These are phyloP conservation scores for Dolichotis patagonum DNA, from an alignment of 2,113 vertebrate species.

Conservation along the genomic window DNA sequence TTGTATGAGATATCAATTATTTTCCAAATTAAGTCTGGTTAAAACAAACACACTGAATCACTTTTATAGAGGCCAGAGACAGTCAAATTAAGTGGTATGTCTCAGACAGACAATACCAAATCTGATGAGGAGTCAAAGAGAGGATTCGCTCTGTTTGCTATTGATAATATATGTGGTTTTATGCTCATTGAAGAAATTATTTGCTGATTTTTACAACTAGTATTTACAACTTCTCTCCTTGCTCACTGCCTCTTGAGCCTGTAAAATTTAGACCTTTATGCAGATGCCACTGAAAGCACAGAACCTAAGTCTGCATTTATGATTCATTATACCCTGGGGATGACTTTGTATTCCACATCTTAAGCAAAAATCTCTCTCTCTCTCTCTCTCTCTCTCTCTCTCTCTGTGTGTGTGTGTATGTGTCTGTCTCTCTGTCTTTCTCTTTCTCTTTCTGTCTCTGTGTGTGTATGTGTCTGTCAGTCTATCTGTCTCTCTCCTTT, in stretches of 20 bases:
- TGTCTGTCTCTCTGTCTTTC: not conserved
- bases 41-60: not conserved
- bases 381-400: not conserved
- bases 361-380: not conserved
- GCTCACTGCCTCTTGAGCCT: not conserved
- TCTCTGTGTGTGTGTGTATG: not conserved
- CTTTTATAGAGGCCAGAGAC: not conserved
- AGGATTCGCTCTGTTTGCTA: not conserved
- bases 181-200: not conserved
- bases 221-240: not conserved
- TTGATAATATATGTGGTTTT: not conserved
- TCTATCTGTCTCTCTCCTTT: not conserved
- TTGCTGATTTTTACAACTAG: not conserved
- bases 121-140: not conserved
- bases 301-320: not conserved
- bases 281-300: not conserved
- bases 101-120: not conserved
- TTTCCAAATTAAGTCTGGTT: conserved; percentile 9
- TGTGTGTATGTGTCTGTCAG: too few species aligned
- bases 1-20: not conserved
- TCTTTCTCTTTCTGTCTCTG: not conserved
- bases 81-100: not conserved
- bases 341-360: conserved; percentile 49
- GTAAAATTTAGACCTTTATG: not conserved
- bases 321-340: conserved; percentile 67